phyloP scores from a whole-genome alignment of 2,113 vertebrate species.

The Balaenoptera acutorostrata region DNA sequence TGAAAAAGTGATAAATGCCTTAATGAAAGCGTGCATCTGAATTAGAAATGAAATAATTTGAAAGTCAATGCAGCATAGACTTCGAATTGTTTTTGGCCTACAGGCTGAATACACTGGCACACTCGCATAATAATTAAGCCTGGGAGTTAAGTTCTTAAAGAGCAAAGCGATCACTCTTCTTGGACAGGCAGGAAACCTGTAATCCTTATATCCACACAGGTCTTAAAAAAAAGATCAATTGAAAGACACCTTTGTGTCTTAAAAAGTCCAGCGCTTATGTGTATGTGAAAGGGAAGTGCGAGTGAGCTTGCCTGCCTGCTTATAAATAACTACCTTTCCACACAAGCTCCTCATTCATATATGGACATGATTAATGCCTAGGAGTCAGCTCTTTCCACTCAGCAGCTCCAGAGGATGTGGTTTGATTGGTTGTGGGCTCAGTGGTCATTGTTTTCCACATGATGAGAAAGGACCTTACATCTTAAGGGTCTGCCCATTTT shows the following conservation, averaged over 20 bases:
- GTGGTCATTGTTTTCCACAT: background rate
- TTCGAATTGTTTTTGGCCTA: conserved; percentile 65
- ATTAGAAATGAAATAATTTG: conserved; percentile 68
- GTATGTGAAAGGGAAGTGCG: background rate
- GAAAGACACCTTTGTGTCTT: conserved; percentile 48
- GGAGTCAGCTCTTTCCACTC: background rate
- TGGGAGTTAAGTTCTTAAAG: conserved; percentile 61
- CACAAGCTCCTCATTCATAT: background rate
- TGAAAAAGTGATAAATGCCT: conserved; percentile 49
- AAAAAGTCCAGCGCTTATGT: background rate
- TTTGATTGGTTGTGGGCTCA: background rate
- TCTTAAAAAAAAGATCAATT: conserved; percentile 5
- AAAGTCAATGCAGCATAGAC: conserved; percentile 53
- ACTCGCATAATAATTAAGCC: conserved; percentile 60
- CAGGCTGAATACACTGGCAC: conserved; percentile 38
- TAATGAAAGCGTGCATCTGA: conserved; percentile 42
- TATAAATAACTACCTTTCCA: conserved; percentile 8
- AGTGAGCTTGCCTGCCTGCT: background rate
- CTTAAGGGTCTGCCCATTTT: background rate
- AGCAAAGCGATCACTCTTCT: conserved; percentile 58
- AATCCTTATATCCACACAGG: conserved; percentile 46
- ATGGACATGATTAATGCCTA: conserved; percentile 12
- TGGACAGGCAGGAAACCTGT: conserved; percentile 54
- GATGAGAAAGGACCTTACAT: background rate
- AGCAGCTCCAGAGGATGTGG: background rate